phyloP scores from a whole-genome alignment of 2,888 invertebrate species.

The Drosophila sordidula region DNA sequence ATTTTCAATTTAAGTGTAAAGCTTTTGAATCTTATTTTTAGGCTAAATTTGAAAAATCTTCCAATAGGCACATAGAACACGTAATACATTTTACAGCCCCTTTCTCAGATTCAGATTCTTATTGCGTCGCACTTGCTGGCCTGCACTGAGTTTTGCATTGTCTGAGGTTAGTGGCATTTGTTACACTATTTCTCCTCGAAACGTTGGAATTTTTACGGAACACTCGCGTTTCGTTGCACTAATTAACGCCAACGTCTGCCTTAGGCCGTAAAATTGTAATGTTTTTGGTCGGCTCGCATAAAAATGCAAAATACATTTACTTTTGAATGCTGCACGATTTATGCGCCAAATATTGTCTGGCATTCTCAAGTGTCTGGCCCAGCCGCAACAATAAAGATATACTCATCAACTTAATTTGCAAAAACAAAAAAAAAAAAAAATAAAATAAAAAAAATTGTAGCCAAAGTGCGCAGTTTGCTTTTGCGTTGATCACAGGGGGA shows the following conservation, averaged over 20 bases:
- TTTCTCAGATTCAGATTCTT: slow-evolving; percentile 18
- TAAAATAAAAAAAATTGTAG: too few relatives aligned
- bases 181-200: slow-evolving; percentile 24
- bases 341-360: slow-evolving; percentile 46
- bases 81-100: slow-evolving; percentile 18
- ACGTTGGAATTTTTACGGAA: slow-evolving; percentile 35
- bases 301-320: slow-evolving; percentile 41
- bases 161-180: slow-evolving; percentile 67
- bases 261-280: slow-evolving; percentile 34
- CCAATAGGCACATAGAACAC: slow-evolving; percentile 21
- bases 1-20: too few relatives aligned
- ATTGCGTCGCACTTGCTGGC: slow-evolving; percentile 45
- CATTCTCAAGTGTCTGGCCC: slow-evolving; percentile 49
- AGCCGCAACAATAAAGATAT: slow-evolving; percentile 1
- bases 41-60: not conserved
- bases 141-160: slow-evolving; percentile 51
- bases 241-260: slow-evolving; percentile 57
- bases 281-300: slow-evolving; percentile 27
- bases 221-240: slow-evolving; percentile 41
- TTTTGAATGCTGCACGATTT: slow-evolving; percentile 32
- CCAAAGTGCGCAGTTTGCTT: slow-evolving; percentile 40
- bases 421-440: too few relatives aligned
- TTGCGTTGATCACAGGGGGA: slow-evolving; percentile 1
- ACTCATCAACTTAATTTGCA: not conserved
- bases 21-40: too few relatives aligned